Percentiles rank a stretch among this genome's conserved stretches.
These are phyloP conservation scores for Pseudolaguvia tuberculata DNA, from an alignment of 2,113 vertebrate species.

Conservation along the genomic window DNA sequence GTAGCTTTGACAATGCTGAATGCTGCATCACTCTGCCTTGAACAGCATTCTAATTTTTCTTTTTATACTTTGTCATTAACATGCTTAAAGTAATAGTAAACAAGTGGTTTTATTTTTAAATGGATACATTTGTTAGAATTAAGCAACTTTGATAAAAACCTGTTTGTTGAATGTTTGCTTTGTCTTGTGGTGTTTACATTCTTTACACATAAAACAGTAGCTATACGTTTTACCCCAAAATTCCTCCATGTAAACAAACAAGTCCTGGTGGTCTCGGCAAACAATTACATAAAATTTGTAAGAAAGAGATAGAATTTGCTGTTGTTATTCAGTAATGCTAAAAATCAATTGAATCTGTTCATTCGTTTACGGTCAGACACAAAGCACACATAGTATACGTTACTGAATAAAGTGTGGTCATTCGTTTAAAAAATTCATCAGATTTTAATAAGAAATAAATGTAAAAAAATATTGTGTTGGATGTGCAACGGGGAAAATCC, in stretches of 20 bases:
- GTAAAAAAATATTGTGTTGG: neutral
- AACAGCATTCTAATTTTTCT: neutral
- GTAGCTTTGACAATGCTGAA: neutral
- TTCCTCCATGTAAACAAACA: neutral
- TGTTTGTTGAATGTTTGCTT: slow-evolving; percentile 7
- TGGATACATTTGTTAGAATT: neutral
- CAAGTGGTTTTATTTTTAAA: neutral
- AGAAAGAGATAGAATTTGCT: slow-evolving; percentile 52
- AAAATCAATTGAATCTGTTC: neutral
- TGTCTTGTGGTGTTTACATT: neutral
- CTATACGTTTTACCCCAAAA: neutral
- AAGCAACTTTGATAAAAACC: neutral
- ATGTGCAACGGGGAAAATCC: neutral
- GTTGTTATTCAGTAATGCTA: slow-evolving; percentile 48
- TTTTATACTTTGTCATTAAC: neutral
- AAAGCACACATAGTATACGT: slow-evolving; percentile 3
- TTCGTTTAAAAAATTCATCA: neutral
- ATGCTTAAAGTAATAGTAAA: neutral
- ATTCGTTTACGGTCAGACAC: neutral
- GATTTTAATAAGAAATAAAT: neutral
- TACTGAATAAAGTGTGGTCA: slow-evolving; percentile 8
- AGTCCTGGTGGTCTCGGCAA: neutral
- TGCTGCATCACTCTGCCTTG: neutral
- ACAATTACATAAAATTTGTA: slow-evolving; percentile 28
- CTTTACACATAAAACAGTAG: neutral